These are phyloP conservation scores for Stylophora pistillata DNA, from an alignment of 64 coral and sea anemone species.

Conservation along the genomic window DNA sequence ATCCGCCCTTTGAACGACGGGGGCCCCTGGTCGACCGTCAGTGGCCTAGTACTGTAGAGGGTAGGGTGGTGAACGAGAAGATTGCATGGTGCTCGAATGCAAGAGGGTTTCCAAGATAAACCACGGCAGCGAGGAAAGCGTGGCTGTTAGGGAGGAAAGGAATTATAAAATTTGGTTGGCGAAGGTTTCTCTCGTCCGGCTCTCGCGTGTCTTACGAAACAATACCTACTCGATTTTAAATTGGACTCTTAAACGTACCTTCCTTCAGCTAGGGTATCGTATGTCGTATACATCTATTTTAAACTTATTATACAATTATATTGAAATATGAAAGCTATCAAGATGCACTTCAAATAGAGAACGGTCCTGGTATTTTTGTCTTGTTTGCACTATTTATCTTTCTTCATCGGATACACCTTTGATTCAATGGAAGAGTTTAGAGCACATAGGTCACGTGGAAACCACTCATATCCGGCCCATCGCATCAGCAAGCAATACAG, in stretches of 20 bases:
- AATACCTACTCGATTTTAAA: background rate
- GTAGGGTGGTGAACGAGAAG: no score
- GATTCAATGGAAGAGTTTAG: background rate
- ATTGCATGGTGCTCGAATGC: no score
- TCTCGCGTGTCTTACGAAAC: background rate
- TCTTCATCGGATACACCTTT: background rate
- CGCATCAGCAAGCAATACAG: slow-evolving; percentile 9
- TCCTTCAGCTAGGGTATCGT: background rate
- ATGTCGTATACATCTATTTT: background rate
- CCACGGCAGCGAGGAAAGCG: no score
- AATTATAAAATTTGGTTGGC: no score
- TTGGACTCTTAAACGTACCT: background rate
- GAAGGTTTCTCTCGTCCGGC: background rate
- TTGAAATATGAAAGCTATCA: background rate
- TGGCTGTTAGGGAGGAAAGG: no score
- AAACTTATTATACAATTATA: background rate
- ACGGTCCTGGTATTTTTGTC: background rate
- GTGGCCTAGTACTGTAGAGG: no score
- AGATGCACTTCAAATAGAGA: background rate
- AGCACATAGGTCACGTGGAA: background rate
- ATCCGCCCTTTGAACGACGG: no score
- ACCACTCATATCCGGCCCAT: slow-evolving; percentile 8
- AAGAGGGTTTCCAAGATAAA: no score
- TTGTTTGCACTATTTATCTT: background rate
- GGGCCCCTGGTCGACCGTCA: no score